Conservation (phyloP, 2,888 invertebrate genomes). For the Gasteruption jaculator region DNA sequence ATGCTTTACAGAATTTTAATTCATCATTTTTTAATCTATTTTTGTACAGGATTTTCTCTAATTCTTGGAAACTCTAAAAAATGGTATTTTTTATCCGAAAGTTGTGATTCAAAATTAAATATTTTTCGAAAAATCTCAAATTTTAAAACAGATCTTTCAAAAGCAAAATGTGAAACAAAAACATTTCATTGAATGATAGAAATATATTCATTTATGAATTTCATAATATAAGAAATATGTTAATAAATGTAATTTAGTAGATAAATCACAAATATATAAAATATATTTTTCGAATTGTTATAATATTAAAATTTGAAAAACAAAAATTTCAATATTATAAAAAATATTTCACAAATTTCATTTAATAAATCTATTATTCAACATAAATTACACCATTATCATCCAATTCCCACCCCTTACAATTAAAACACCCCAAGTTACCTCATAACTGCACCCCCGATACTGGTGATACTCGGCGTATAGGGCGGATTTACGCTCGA, state of each 20-base stretch:
- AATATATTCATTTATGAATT: neutral
- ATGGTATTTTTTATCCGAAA: no score
- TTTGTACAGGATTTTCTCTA: no score
- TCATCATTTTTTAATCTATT: no score
- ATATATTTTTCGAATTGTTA: no score
- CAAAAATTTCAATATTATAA: neutral
- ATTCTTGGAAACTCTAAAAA: no score
- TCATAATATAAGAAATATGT: neutral
- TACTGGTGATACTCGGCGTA: conserved; percentile 61
- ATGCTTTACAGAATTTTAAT: no score
- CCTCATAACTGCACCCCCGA: conserved; percentile 63
- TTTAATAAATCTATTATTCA: neutral
- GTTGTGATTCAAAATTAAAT: no score
- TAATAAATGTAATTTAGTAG: neutral
- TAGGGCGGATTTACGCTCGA: conserved; percentile 29
- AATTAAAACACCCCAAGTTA: no score
- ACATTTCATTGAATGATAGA: no score
- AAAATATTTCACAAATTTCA: neutral
- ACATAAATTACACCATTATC: neutral
- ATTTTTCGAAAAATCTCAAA: no score
- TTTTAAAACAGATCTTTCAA: no score
- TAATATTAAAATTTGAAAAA: conserved; percentile 2
- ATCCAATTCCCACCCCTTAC: neutral
- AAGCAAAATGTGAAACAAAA: no score
- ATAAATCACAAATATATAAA: neutral